Conservation (phyloP, 2,113 vertebrate species). For the Megaleporinus macrocephalus region DNA sequence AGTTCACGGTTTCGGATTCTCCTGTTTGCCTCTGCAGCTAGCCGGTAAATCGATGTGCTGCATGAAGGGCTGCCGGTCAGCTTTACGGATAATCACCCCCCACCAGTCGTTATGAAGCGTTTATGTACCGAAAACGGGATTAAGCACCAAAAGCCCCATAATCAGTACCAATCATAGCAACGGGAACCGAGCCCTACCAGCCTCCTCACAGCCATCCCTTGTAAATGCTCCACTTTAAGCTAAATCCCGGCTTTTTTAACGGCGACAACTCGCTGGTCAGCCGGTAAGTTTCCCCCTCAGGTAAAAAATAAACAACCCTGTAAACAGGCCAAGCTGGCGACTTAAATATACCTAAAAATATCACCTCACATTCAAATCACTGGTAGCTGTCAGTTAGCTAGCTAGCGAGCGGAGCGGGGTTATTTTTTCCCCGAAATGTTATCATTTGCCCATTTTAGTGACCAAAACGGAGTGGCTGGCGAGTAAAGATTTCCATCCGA, state of each 20-base stretch:
- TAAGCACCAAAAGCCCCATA: constrained; percentile 27
- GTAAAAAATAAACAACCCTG: neutral
- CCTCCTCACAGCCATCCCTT: neutral
- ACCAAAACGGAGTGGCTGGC: neutral
- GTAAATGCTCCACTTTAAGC: neutral
- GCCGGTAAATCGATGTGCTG: constrained; percentile 6
- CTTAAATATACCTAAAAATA: neutral
- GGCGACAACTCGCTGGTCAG: neutral
- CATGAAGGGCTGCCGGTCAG: constrained; percentile 10
- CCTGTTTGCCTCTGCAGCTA: neutral
- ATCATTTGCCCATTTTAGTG: neutral
- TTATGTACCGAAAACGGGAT: neutral
- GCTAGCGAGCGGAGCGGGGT: constrained; percentile 44
- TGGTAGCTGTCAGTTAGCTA: constrained; percentile 48
- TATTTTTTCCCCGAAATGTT: constrained; percentile 7
- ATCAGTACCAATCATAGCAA: neutral
- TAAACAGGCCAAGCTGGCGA: neutral
- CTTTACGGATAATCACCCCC: neutral
- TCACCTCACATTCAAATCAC: neutral
- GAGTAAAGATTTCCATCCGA: neutral
- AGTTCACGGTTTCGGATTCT: constrained; percentile 1
- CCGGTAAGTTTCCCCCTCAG: neutral
- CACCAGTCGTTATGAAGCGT: constrained; percentile 4
- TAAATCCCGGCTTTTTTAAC: neutral
- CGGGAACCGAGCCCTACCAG: constrained; percentile 3